phyloP scores from a whole-genome alignment of 1,140 invertebrate genomes.

The Penaeus japonicus region DNA sequence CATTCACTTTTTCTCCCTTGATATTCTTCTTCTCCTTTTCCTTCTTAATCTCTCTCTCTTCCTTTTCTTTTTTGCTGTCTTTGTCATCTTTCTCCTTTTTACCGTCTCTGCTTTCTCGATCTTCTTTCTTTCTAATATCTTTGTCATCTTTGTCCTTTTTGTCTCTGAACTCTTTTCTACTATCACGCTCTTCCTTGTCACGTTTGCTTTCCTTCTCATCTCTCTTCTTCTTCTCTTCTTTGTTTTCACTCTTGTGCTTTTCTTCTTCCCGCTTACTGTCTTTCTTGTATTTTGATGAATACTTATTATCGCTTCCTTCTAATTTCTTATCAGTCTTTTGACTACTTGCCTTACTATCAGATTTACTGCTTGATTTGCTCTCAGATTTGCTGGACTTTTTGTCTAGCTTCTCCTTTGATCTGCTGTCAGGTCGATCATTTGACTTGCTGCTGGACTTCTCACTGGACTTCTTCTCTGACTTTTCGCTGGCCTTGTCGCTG shows the following conservation, averaged over 20 bases:
- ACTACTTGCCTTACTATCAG: not conserved
- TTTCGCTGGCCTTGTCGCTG: not conserved
- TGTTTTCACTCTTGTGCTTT: slow-evolving; percentile 25
- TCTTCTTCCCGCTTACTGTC: slow-evolving; percentile 13
- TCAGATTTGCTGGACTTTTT: not conserved
- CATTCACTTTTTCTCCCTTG: not conserved
- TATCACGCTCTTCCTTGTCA: not conserved
- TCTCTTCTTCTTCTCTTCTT: slow-evolving; percentile 16
- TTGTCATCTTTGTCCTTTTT: not conserved
- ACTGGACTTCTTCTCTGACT: not conserved
- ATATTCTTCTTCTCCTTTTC: not conserved
- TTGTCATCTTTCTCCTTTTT: not conserved
- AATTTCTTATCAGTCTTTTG: not conserved
- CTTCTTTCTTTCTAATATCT: not conserved
- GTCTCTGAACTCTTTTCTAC: not conserved
- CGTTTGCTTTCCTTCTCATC: slow-evolving; percentile 15
- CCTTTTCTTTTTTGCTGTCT: not conserved
- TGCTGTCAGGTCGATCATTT: not conserved
- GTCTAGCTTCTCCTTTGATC: not conserved
- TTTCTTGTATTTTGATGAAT: not conserved
- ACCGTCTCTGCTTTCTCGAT: not conserved
- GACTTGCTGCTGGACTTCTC: no score
- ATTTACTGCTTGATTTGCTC: not conserved
- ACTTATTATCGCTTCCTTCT: slow-evolving; percentile 21
- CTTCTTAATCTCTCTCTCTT: not conserved